These are phyloP conservation scores for Yasuhikotakia modesta DNA, from an alignment of 2,797 vertebrate species.

Conservation along the genomic window DNA sequence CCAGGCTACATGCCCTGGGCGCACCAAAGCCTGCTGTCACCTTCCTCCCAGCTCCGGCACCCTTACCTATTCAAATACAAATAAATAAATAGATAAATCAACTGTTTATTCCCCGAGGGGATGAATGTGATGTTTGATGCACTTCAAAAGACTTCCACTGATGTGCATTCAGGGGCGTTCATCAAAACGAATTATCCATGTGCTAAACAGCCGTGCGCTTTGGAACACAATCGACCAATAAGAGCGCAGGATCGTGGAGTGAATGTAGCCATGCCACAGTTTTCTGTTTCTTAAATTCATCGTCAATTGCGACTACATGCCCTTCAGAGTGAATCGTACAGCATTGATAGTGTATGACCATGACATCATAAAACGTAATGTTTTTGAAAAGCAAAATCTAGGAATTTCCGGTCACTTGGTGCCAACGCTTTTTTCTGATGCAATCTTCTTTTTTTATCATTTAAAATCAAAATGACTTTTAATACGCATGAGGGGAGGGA, in stretches of 20 bases:
- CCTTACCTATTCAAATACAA: conserved; percentile 45
- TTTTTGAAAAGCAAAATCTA: conserved; percentile 35
- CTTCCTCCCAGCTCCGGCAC: conserved; percentile 39
- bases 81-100: conserved; percentile 45
- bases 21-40: conserved; percentile 50
- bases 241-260: conserved; percentile 20
- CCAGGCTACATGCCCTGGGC: conserved; percentile 44
- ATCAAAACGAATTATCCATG: conserved; percentile 46
- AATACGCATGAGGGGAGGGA: conserved; percentile 35
- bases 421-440: conserved; percentile 52
- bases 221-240: conserved; percentile 33
- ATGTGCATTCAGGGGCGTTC: conserved; percentile 49
- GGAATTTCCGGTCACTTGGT: conserved; percentile 19
- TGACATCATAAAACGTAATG: conserved; percentile 16
- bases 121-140: conserved; percentile 46
- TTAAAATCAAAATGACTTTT: conserved; percentile 60
- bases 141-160: conserved; percentile 50
- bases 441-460: conserved; percentile 49
- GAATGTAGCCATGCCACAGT: conserved; percentile 27
- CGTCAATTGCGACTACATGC: conserved; percentile 9
- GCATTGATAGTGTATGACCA: conserved; percentile 30
- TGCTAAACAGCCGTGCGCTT: conserved; percentile 4
- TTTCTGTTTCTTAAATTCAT: conserved; percentile 18
- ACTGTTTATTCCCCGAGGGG: conserved; percentile 38
- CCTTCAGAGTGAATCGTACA: conserved; percentile 24